Evolutionary conservation across 2,888 invertebrate genomes (phyloP).

Genomic region (Hyalella azteca): DNA sequence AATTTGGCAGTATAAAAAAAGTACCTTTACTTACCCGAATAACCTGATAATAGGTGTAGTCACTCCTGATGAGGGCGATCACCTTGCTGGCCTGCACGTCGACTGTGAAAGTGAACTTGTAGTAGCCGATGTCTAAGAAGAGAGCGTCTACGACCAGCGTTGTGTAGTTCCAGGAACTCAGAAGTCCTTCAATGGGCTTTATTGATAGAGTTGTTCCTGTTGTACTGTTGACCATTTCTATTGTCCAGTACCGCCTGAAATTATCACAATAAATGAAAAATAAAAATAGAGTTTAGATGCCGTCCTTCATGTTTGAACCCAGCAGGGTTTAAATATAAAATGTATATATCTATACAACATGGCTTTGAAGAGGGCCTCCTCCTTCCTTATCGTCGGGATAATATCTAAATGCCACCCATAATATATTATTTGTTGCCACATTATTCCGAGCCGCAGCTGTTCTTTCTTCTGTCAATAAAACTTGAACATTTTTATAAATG

Average conservation of each 20-base stretch:
- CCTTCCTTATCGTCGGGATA: too few species aligned
- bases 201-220: not conserved
- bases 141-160: conserved; percentile 31
- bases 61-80: conserved; percentile 41
- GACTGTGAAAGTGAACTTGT: conserved; percentile 42
- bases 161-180: conserved; percentile 50
- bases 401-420: too few species aligned
- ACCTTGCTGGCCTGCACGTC: conserved; percentile 43
- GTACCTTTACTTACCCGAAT: not conserved
- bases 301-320: not conserved
- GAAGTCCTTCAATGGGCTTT: conserved; percentile 13
- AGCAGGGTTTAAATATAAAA: too few species aligned
- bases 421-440: too few species aligned
- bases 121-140: conserved; percentile 43
- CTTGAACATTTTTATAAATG: too few species aligned
- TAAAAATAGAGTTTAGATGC: not conserved
- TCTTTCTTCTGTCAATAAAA: too few species aligned
- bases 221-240: not conserved
- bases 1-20: not conserved
- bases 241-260: conserved; percentile 23
- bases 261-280: not conserved
- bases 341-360: not conserved
- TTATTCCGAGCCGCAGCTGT: too few species aligned
- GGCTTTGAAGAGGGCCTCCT: not conserved
- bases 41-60: conserved; percentile 41